Conservation (phyloP, 2,888 invertebrate species). For the Copidosoma aretas region DNA sequence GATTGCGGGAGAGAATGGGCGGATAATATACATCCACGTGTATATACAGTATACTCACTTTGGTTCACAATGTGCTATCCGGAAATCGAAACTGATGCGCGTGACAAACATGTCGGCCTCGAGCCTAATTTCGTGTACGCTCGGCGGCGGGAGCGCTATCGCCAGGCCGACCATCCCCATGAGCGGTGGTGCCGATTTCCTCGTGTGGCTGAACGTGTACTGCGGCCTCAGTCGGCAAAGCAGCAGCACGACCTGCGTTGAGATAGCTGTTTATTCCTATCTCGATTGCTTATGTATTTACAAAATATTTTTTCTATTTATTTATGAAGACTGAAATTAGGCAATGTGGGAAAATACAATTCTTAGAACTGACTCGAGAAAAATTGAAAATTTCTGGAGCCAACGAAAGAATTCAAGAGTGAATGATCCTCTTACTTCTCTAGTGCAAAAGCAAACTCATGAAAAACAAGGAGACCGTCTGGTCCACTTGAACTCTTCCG, state of each 20-base stretch:
- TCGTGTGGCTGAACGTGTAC: conserved; percentile 88
- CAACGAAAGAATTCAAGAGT: too few relatives aligned
- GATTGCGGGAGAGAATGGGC: not conserved
- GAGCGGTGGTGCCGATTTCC: conserved; percentile 85
- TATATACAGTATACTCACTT: conserved; percentile 69
- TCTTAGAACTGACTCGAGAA: too few relatives aligned
- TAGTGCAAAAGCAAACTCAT: too few relatives aligned
- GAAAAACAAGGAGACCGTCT: not conserved
- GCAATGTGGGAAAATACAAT: too few relatives aligned
- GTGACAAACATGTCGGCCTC: conserved; percentile 97
- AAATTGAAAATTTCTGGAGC: too few relatives aligned
- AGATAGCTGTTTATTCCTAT: not conserved
- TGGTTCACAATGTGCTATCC: conserved; percentile 96
- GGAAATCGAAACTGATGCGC: conserved; percentile 92
- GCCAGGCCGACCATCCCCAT: conserved; percentile 95
- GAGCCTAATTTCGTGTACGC: conserved; percentile 94
- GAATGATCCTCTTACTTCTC: too few relatives aligned
- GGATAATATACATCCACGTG: conserved; percentile 3
- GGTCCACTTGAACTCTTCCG: conserved; percentile 31
- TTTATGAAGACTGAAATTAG: too few relatives aligned
- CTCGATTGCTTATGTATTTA: not conserved
- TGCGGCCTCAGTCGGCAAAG: conserved; percentile 91
- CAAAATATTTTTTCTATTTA: not conserved
- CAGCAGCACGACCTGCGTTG: conserved; percentile 85
- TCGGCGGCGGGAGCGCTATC: conserved; percentile 95